Evolutionary conservation across 2,113 vertebrate species (phyloP), one percentile per base, ranked within the genome.

Genomic region (Dromaius novaehollandiae): DNA sequence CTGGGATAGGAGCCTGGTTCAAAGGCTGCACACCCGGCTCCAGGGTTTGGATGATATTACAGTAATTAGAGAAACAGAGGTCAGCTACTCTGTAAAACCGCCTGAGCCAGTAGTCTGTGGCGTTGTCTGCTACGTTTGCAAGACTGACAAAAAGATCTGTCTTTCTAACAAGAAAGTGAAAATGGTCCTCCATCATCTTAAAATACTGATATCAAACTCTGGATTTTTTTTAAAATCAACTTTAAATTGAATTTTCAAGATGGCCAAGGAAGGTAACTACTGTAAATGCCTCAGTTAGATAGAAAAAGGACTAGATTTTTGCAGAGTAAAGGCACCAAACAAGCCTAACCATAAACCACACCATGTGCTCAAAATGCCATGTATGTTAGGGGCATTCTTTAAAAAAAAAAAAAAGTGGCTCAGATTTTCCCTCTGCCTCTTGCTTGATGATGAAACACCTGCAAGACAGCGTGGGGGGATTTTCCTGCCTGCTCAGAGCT

Each of bases 31-130:
- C 46, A 1, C 11, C 80, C 4, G 78, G 74, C 92, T 75, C 61
- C 0, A 14, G 65, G 56, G 88, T 82, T 68, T 82, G 96, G 94
- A 96, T 96, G 96, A 75, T 40, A 15, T 95, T 93, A 88, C 94
- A 34, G 96, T 74, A 85, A 95, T 12, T 55, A 51, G 93, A 96
- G 94, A 92, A 60, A 40, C 44, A 2, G 7, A 66, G 94, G 78
- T 70, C 19, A 42, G 61, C 66, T 68, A 26, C 91, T 44, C 8
- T 15, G 81, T 56, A 5, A 61, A 73, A 38, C 74, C 61, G 93
- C 93, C 94, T 0, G 4, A 1, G 7, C 83, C 2, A 0, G 24
- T 71, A 51, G 11, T 17, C 63, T 19, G 89, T 0, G 25, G 12
- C 25, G 20, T 44, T 13, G 4, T 1, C 5, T 18, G 40, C 82